phyloP scores from a whole-genome alignment of 2,888 invertebrate species.

The Malachius bipustulatus region DNA sequence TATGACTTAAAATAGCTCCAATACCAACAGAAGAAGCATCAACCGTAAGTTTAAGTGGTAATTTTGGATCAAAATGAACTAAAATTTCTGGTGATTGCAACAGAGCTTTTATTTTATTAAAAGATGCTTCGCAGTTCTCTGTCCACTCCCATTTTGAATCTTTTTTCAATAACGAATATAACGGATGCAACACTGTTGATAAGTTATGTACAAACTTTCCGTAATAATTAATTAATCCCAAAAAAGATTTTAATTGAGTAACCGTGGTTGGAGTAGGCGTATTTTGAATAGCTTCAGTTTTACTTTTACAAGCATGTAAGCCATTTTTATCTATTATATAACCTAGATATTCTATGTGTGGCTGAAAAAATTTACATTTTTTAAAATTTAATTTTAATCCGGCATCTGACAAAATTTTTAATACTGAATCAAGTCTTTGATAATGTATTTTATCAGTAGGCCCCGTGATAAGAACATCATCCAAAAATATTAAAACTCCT shows the following conservation, averaged over 20 bases:
- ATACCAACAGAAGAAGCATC: constrained; percentile 15
- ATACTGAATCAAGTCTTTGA: constrained; percentile 3
- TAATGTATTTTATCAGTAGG: constrained; percentile 13
- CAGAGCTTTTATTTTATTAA: constrained; percentile 4
- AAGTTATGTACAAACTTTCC: constrained; percentile 7
- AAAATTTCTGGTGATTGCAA: constrained; percentile 6
- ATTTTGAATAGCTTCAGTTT: constrained; percentile 7
- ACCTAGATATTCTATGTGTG: constrained; percentile 16
- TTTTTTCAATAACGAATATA: constrained; percentile 4
- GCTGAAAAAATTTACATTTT: constrained; percentile 22
- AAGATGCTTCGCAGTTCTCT: constrained; percentile 6
- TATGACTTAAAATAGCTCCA: constrained; percentile 22
- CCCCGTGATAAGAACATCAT: constrained; percentile 19
- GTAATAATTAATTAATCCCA: constrained; percentile 11
- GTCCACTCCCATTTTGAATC: constrained; percentile 6
- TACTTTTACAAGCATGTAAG: constrained; percentile 7
- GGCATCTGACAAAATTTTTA: constrained; percentile 5
- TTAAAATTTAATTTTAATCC: constrained; percentile 16
- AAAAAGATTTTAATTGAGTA: constrained; percentile 9
- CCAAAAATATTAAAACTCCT: constrained; percentile 17
- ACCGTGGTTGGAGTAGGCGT: constrained; percentile 6
- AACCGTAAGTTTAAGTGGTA: constrained; percentile 3
- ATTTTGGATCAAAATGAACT: constrained; percentile 5
- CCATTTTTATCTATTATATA: constrained; percentile 11
- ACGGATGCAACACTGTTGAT: constrained; percentile 5